Base-by-base conservation (phyloP, 2,797 vertebrate genomes). In the Staurois parvus region DNA sequence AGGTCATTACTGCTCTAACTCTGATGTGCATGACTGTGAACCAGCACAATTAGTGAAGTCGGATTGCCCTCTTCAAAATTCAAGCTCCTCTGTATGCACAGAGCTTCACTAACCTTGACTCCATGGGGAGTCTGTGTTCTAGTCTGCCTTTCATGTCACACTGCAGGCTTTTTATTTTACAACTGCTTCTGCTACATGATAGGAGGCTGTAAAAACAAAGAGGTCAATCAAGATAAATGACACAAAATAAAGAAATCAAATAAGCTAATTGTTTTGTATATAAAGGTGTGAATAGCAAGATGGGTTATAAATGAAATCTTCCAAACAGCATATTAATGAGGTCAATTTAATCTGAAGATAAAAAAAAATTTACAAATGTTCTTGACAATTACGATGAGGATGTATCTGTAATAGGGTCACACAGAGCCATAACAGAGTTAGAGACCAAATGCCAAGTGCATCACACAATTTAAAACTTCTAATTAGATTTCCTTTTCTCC, bases 341-440 rank as follows among this genome's bases (percentile, higher is more conserved):
- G 80, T 76, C 85, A 84, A 90, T 85, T 84, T 80, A 73, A 9
- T 85, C 86, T 88, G 72, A 9, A 73, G 40, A 83, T 79, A 88
- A 89, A 89, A 88, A n/a, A 89, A 72, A 62, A 29, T 17, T 28
- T 72, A 32, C 75, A 90, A 89, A 89, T 37, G 77, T 74, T 88
- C 84, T 72, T 87, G 86, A 79, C 76, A 90, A 89, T 91, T 90
- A 90, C 73, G 70, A 74, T 69, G 52, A 85, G 85, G 81, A 77
- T 69, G 64, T 75, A 34, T 69, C 37, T n/a, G 52, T 86, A 79
- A 84, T 77, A 89, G 70, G 2, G 76, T 77, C 77, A 1, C 11
- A 59, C 81, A 87, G 79, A 83, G 90, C 84, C 73, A 28, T 82
- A 88, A 72, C 72, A 82, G 78, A 76, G 81, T 30, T 84, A 67